These are phyloP conservation scores for Drosophila elegans DNA, from an alignment of 1,140 invertebrate genomes.

Conservation along the genomic window DNA sequence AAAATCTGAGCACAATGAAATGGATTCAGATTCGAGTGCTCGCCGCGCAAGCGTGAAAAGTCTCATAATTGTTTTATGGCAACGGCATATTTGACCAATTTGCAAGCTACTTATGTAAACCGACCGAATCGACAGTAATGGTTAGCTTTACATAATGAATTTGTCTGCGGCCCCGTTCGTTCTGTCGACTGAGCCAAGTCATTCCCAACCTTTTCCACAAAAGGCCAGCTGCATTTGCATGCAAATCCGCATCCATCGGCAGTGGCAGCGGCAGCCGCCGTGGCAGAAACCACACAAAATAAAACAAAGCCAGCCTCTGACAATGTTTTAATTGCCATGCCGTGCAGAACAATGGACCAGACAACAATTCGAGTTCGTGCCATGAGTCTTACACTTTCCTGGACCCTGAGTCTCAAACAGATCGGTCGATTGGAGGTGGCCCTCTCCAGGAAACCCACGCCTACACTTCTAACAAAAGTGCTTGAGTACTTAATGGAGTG, in stretches of 20 bases:
- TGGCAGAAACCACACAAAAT: slow-evolving; percentile 34
- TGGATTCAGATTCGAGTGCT: slow-evolving; percentile 33
- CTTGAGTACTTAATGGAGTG: too few relatives aligned
- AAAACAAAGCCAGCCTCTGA: slow-evolving; percentile 52
- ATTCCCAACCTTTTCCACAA: slow-evolving; percentile 62
- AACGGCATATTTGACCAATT: slow-evolving; percentile 64
- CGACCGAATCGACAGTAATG: slow-evolving; percentile 57
- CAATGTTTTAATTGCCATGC: slow-evolving; percentile 70
- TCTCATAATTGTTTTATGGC: slow-evolving; percentile 68
- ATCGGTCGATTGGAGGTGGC: slow-evolving; percentile 13
- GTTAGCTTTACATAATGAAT: slow-evolving; percentile 72
- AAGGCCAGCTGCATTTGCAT: slow-evolving; percentile 77
- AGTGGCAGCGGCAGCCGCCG: slow-evolving; percentile 13
- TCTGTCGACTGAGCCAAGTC: slow-evolving; percentile 23
- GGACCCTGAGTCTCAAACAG: slow-evolving; percentile 9
- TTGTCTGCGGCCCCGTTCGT: slow-evolving; percentile 56
- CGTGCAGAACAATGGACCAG: slow-evolving; percentile 69
- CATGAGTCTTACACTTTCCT: slow-evolving; percentile 50
- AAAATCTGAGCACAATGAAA: slow-evolving; percentile 39
- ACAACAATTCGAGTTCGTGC: slow-evolving; percentile 54
- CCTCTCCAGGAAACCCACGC: slow-evolving; percentile 26
- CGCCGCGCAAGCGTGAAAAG: slow-evolving; percentile 58
- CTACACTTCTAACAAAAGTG: slow-evolving; percentile 6
- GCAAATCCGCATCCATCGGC: slow-evolving; percentile 55
- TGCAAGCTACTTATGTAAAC: slow-evolving; percentile 71